These are phyloP conservation scores for Anthoscopus minutus DNA, from an alignment of 2,113 vertebrate species.

Conservation along the genomic window DNA sequence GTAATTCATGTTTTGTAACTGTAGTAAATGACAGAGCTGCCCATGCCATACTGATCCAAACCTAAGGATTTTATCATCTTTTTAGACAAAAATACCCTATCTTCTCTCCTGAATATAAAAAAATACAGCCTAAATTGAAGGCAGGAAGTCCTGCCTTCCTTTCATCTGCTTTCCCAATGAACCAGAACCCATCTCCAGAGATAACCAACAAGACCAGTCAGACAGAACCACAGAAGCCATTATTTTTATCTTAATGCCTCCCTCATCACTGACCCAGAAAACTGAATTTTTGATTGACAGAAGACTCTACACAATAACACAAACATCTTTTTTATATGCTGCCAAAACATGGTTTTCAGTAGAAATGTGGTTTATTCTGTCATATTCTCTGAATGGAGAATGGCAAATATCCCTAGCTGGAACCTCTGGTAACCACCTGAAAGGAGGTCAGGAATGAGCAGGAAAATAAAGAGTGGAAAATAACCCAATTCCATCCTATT, in stretches of 20 bases:
- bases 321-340: not conserved
- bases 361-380: not conserved
- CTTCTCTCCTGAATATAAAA: not conserved
- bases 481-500: not conserved
- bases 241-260: not conserved
- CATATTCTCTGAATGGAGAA: not conserved
- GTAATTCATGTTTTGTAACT: not conserved
- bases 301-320: not conserved
- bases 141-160: not conserved
- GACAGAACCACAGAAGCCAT: not conserved
- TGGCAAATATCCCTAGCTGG: not conserved
- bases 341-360: not conserved
- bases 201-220: not conserved
- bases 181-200: not conserved
- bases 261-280: not conserved
- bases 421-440: not conserved
- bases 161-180: not conserved
- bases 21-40: not conserved
- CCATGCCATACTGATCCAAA: not conserved
- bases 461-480: slow-evolving; percentile 14
- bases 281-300: not conserved
- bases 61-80: not conserved
- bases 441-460: slow-evolving; percentile 35
- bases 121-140: not conserved
- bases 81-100: not conserved